Conservation (phyloP, 2,797 vertebrate genomes). For the Chaenodraco wilsoni region DNA sequence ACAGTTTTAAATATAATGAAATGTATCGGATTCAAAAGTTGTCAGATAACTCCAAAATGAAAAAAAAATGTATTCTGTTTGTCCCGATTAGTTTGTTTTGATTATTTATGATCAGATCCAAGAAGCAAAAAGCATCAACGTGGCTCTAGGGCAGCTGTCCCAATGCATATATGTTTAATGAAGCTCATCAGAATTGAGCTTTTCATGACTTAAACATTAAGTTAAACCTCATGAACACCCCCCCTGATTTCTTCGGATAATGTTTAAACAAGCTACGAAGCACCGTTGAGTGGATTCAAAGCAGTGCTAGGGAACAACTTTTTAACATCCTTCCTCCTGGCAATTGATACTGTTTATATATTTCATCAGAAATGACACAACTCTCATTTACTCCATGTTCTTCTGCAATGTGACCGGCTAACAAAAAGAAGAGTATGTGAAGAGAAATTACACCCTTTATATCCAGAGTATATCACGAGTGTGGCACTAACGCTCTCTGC, state of each 20-base stretch:
- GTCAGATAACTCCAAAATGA: conserved; percentile 30
- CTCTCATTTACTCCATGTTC: conserved; percentile 37
- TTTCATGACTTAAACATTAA: conserved; percentile 78
- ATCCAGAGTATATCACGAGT: conserved; percentile 24
- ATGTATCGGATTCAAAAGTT: conserved; percentile 42
- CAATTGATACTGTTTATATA: conserved; percentile 55
- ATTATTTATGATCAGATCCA: conserved; percentile 66
- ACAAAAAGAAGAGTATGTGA: conserved; percentile 13
- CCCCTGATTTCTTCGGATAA: conserved; percentile 65
- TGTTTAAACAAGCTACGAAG: conserved; percentile 75
- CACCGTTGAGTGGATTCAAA: conserved; percentile 55
- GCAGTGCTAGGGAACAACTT: no score
- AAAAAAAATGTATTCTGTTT: conserved; percentile 55
- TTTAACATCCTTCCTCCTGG: conserved; percentile 61
- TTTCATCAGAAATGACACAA: conserved; percentile 58
- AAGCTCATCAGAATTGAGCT: conserved; percentile 64
- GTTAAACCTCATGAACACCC: conserved; percentile 59
- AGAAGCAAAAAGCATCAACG: conserved; percentile 70
- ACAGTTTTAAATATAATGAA: conserved; percentile 32
- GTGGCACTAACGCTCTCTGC: conserved; percentile 31
- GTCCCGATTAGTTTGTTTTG: conserved; percentile 36
- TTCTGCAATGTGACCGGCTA: conserved; percentile 11
- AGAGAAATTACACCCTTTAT: conserved; percentile 35
- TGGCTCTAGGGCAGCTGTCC: conserved; percentile 65
- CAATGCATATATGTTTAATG: conserved; percentile 81